phyloP scores from a whole-genome alignment of 2,113 vertebrate genomes.

The Phrynocephalus versicolor region DNA sequence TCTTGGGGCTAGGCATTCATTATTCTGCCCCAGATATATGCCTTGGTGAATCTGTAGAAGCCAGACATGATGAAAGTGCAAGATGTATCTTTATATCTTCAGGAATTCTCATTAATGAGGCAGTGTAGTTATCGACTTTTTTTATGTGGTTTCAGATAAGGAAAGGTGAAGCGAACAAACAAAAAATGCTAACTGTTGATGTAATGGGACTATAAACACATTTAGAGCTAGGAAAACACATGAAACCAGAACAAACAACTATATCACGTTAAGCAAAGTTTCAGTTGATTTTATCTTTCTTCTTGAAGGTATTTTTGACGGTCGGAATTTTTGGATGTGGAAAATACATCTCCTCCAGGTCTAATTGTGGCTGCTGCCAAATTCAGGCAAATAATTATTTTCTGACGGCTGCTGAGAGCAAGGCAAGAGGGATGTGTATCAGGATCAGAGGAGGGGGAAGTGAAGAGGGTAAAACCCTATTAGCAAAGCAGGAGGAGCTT shows the following conservation, averaged over 20 bases:
- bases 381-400: background rate
- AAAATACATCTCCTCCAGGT: background rate
- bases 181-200: background rate
- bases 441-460: background rate
- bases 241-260: conserved; percentile 6
- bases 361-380: background rate
- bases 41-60: background rate
- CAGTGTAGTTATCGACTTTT: conserved; percentile 17
- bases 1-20: conserved; percentile 13
- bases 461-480: no score
- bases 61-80: background rate
- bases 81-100: conserved; percentile 23
- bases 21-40: background rate
- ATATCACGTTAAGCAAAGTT: background rate
- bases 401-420: background rate
- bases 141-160: conserved; percentile 30
- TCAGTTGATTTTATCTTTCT: background rate
- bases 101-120: conserved; percentile 32
- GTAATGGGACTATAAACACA: background rate
- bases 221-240: background rate
- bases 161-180: background rate
- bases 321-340: background rate
- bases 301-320: background rate
- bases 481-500: no score
- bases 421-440: background rate